Conservation (phyloP, 2,888 invertebrate genomes). For the Dasypolia templi region DNA sequence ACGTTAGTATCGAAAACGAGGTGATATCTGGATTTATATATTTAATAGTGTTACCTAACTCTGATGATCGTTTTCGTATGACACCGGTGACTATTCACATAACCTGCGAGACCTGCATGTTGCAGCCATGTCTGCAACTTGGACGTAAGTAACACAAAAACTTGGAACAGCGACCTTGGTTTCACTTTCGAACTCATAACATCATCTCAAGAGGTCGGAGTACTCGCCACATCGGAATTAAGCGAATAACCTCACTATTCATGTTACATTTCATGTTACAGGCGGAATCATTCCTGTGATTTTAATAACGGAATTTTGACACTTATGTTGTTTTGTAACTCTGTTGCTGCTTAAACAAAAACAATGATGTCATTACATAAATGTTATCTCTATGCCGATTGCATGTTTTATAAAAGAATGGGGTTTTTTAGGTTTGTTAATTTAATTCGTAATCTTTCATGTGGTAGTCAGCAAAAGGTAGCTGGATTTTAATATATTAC, state of each 20-base stretch:
- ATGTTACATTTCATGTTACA: constrained; percentile 61
- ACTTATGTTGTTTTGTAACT: constrained; percentile 10
- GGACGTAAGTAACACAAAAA: constrained; percentile 56
- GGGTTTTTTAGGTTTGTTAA: constrained; percentile 10
- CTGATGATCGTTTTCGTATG: constrained; percentile 65
- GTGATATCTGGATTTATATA: constrained; percentile 62
- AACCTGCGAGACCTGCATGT: constrained; percentile 67
- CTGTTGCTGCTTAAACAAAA: constrained; percentile 30
- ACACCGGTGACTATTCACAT: constrained; percentile 56
- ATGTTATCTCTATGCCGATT: constrained; percentile 24
- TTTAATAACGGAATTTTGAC: constrained; percentile 36
- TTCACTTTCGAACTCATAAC: constrained; percentile 83
- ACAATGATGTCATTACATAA: constrained; percentile 53
- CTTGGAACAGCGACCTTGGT: constrained; percentile 68
- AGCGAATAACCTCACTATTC: constrained; percentile 54
- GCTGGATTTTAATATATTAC: background rate
- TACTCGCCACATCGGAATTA: constrained; percentile 68
- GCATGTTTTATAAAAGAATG: constrained; percentile 37
- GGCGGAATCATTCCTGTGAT: constrained; percentile 33
- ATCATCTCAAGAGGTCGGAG: constrained; percentile 75
- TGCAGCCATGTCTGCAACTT: constrained; percentile 67
- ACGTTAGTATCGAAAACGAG: constrained; percentile 47
- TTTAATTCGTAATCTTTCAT: constrained; percentile 1
- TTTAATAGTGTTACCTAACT: constrained; percentile 68
- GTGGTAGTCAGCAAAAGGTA: background rate